Evolutionary conservation across 2,113 vertebrate species (phyloP).

Genomic region (Chaetops frenatus): DNA sequence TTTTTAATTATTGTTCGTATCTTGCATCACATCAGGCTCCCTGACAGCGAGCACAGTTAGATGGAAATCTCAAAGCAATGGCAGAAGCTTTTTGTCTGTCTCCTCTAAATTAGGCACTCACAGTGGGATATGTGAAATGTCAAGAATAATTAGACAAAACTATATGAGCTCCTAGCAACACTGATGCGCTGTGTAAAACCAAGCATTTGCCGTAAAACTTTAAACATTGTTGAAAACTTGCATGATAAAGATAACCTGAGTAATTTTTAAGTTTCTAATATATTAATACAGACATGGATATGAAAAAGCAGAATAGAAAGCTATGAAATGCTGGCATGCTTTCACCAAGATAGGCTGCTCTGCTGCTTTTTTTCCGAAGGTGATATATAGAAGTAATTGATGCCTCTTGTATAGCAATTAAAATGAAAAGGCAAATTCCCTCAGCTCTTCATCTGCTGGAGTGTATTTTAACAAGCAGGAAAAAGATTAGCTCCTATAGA

Average conservation of each 20-base stretch:
- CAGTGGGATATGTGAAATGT: conserved; percentile 51
- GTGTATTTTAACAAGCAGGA: neutral
- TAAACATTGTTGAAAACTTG: conserved; percentile 30
- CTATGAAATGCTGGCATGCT: neutral
- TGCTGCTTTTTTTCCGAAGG: neutral
- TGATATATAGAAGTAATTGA: neutral
- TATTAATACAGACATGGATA: neutral
- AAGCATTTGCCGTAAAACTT: conserved; percentile 12
- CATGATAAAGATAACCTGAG: neutral
- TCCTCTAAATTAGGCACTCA: conserved; percentile 3
- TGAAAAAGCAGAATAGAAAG: neutral
- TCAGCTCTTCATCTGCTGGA: neutral
- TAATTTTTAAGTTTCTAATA: neutral
- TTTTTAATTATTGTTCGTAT: neutral
- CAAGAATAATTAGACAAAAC: conserved; percentile 64
- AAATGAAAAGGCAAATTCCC: neutral
- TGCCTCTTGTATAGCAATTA: neutral
- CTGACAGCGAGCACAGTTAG: neutral
- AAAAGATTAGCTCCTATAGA: neutral
- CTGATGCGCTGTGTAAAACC: neutral
- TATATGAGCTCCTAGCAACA: conserved; percentile 29
- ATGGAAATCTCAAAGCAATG: conserved; percentile 8
- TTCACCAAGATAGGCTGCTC: neutral
- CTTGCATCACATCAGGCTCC: neutral
- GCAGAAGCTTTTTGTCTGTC: conserved; percentile 35